Evolutionary conservation across 2,888 invertebrate genomes (phyloP).

Genomic region (Cantharis rustica): DNA sequence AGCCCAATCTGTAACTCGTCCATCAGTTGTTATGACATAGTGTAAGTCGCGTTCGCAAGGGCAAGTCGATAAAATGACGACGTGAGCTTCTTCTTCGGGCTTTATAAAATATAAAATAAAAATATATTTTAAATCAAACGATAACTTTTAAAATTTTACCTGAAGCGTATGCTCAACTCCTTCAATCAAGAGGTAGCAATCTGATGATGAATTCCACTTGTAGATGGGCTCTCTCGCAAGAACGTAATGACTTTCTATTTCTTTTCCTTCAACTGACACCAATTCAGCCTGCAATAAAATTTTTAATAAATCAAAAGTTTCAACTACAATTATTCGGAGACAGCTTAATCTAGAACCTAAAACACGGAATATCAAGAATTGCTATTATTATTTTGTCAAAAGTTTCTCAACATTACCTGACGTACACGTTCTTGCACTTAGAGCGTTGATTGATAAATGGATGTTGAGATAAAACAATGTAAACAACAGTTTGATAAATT

Average conservation of each 20-base stretch:
- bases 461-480: constrained; percentile 16
- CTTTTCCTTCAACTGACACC: constrained; percentile 71
- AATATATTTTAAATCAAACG: not conserved
- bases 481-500: constrained; percentile 6
- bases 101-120: constrained; percentile 43
- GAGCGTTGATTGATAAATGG: constrained; percentile 15
- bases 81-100: constrained; percentile 68
- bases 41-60: constrained; percentile 67
- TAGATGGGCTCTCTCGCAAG: constrained; percentile 67
- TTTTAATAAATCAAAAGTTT: not conserved
- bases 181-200: constrained; percentile 69
- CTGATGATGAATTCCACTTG: constrained; percentile 71
- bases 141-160: constrained; percentile 52
- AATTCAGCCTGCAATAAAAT: constrained; percentile 64
- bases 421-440: constrained; percentile 30
- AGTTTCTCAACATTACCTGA: constrained; percentile 22
- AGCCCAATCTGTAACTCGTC: constrained; percentile 69
- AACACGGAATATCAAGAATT: constrained; percentile 2
- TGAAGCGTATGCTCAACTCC: constrained; percentile 68
- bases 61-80: constrained; percentile 68
- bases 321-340: not conserved
- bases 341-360: not conserved
- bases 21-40: constrained; percentile 69
- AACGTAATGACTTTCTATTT: constrained; percentile 72
- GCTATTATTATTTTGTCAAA: constrained; percentile 4